phyloP scores from a whole-genome alignment of 2,113 vertebrate genomes.

The Marmota flaviventris region DNA sequence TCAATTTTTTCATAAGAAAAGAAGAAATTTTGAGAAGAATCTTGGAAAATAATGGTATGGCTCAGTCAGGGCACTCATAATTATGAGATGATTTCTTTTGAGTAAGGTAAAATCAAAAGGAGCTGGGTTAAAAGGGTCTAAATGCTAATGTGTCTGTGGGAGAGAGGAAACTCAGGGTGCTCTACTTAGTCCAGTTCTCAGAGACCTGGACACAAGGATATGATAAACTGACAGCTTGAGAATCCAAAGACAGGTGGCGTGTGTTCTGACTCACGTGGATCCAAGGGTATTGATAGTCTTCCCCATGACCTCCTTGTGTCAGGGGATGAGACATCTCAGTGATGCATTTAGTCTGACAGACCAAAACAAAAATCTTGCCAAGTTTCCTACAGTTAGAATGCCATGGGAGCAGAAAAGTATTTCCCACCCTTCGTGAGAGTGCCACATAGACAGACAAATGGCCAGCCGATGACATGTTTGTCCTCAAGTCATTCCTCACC shows the following conservation, averaged over 20 bases:
- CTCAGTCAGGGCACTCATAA: neutral
- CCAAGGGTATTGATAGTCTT: neutral
- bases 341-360: neutral
- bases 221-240: fast-evolving
- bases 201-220: neutral
- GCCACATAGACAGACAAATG: neutral
- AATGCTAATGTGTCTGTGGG: neutral
- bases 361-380: neutral
- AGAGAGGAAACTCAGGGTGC: fast-evolving
- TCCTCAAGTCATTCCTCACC: neutral
- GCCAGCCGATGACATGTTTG: neutral
- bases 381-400: neutral
- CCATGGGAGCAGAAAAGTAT: neutral
- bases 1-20: neutral
- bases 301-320: fast-evolving
- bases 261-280: neutral
- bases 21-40: neutral
- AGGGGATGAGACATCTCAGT: neutral
- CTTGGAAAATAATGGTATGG: neutral
- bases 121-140: neutral
- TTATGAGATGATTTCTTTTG: neutral
- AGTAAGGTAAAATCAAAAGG: neutral
- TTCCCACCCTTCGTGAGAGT: fast-evolving
- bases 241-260: neutral
- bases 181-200: neutral